Base-by-base conservation (phyloP, 92 coral and sea anemone species). In the Porites rus region DNA sequence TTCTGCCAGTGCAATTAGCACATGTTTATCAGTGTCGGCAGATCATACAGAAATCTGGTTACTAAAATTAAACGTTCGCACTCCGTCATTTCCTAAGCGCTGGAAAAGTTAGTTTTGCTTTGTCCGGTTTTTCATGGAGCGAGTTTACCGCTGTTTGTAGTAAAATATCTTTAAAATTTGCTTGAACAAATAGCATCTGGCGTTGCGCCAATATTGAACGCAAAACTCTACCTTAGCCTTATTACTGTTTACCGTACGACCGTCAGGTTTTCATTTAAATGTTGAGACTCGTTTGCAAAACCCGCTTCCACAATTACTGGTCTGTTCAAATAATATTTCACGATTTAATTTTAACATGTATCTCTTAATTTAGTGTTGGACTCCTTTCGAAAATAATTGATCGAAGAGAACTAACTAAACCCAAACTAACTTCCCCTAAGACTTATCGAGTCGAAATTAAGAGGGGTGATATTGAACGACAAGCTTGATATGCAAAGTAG, bases 1-100 rank as follows among this genome's bases (percentile, higher is more conserved):
- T 93, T 88, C 56, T 91, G 87, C 58, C 72, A 82, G 87, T 90
- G 91, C 98, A 94, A 94, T 94, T 94, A 94, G 78, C 98, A 94
- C 98, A 93, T 93, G 98, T 90, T 94, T 88, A 93, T 93, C 92
- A 83, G 91, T 76, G 83, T 88, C 95, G 96, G 94, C 86, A 88
- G 84, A 86, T 78, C 81, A 86, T 66, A 88, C 90, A 93, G 85
- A 87, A 94, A 90, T 74, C 68, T 88, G 76, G 91, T 84, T 77
- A 62, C 90, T 54, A 83, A 87, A 82, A 86, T 93, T 93, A 93
- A 87, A 93, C 84, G 70, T 65, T 70, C 61, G 63, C 70, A 72
- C 87, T 79, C 91, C 86, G 80, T 86, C 91, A 86, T 89, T 90
- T 84, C 92, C 97, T 73, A 25, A 64, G 88, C 76, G 87, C 81